Base-by-base conservation (phyloP, 2,797 vertebrate species). In the Mallotus villosus region DNA sequence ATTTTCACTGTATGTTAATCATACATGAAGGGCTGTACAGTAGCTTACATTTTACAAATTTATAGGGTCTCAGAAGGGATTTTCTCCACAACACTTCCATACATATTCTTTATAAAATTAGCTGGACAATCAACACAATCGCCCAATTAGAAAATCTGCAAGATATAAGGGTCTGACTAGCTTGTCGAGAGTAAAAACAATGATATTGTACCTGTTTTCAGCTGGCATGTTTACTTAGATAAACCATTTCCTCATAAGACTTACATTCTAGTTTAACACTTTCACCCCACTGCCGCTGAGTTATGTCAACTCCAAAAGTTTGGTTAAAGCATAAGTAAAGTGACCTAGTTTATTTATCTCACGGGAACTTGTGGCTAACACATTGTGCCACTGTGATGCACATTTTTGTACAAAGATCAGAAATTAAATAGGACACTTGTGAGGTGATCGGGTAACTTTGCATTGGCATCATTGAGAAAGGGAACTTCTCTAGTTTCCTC, bases 151-250 rank as follows among this genome's bases (percentile, higher is more conserved):
- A 37, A 76, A 79, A 74, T 81, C 59, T 78, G 77, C 65, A 82
- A 77, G 82, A 86, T 41, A 41, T 11, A 11, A 81, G 78, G 75
- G 72, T 74, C 69, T 66, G 75, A 74, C 63, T 77, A 65, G 68
- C 65, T 57, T 72, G 57, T 63, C 73, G 49, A 63, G 57, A 67
- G 72, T 78, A 81, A 84, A 82, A 63, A 68, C 29, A 67, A 32
- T 70, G 51, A 63, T 67, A 71, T 81, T 81, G 78, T 67, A 69
- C 72, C 81, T 76, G 72, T 74, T 79, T 82, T 79, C 78, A 81
- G 74, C 62, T 72, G 74, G 71, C 41, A 21, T 66, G 64, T 60
- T 68, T 75, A 72, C 67, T 55, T 76, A 76, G 82, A 84, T 84
- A 81, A 82, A 71, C 49, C 24, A 58, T 61, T 78, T 78, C 68